These are phyloP conservation scores for Dicycla oo DNA, from an alignment of 2,888 invertebrate genomes.

Conservation along the genomic window DNA sequence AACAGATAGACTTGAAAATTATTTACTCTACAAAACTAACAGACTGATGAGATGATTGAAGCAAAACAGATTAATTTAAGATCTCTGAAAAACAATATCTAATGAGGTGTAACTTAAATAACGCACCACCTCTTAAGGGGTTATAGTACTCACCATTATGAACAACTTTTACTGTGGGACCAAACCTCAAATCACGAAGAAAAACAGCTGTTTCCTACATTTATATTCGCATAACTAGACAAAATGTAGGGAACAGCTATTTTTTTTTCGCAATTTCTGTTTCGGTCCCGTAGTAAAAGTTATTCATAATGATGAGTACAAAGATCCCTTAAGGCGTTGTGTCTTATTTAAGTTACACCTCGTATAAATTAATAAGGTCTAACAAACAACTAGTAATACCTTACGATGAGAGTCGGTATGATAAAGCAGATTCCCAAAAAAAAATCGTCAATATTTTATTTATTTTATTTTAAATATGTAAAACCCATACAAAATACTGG, in stretches of 20 bases:
- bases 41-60: neutral
- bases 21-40: neutral
- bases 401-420: neutral
- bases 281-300: too few species aligned
- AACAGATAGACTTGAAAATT: neutral
- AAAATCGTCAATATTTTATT: neutral
- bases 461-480: neutral
- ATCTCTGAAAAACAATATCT: neutral
- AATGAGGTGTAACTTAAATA: neutral
- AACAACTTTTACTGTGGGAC: too few species aligned
- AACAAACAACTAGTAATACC: slow-evolving; percentile 2
- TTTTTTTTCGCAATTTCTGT: too few species aligned
- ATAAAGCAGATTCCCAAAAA: neutral
- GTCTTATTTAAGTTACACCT: too few species aligned
- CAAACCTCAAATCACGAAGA: too few species aligned
- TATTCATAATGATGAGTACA: too few species aligned
- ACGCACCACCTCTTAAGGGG: too few species aligned
- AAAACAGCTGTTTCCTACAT: too few species aligned
- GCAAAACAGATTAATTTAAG: neutral
- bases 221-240: too few species aligned
- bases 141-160: too few species aligned
- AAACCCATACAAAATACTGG: neutral
- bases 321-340: too few species aligned
- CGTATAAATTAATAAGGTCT: neutral
- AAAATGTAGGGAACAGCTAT: too few species aligned